Evolutionary conservation across 2,113 vertebrate genomes (phyloP).

Genomic region (Thryonomys swinderianus): DNA sequence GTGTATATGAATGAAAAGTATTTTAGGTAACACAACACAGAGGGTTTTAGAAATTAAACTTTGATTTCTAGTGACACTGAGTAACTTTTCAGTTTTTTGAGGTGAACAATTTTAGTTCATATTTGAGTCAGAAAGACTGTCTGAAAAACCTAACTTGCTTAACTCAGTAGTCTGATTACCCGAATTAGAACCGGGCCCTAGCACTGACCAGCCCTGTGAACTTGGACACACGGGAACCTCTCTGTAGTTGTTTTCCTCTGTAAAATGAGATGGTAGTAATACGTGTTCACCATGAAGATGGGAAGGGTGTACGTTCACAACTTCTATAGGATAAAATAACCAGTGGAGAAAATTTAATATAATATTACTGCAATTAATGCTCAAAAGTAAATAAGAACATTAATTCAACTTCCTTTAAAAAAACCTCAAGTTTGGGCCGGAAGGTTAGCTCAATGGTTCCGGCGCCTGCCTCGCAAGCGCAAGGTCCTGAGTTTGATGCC

Average conservation of each 20-base stretch:
- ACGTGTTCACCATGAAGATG: not conserved
- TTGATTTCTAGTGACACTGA: not conserved
- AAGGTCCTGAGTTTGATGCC: no score
- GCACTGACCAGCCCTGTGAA: not conserved
- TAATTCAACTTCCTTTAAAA: slow-evolving; percentile 8
- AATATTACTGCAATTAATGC: not conserved
- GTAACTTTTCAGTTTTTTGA: not conserved
- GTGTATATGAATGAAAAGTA: not conserved
- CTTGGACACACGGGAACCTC: not conserved
- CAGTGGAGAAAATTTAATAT: not conserved
- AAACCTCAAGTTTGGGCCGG: no score
- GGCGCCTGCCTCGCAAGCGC: no score
- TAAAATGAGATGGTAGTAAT: not conserved
- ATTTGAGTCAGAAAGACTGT: not conserved
- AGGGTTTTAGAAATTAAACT: not conserved
- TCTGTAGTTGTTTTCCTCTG: not conserved
- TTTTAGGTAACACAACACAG: not conserved
- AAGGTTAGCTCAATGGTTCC: no score
- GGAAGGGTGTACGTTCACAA: not conserved
- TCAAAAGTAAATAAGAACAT: not conserved
- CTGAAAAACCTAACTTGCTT: not conserved
- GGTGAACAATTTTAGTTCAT: not conserved
- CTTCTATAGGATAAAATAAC: not conserved
- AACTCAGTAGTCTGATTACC: not conserved
- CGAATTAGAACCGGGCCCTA: not conserved